Base-by-base conservation (phyloP, 2,797 vertebrate genomes). In the Falco peregrinus region DNA sequence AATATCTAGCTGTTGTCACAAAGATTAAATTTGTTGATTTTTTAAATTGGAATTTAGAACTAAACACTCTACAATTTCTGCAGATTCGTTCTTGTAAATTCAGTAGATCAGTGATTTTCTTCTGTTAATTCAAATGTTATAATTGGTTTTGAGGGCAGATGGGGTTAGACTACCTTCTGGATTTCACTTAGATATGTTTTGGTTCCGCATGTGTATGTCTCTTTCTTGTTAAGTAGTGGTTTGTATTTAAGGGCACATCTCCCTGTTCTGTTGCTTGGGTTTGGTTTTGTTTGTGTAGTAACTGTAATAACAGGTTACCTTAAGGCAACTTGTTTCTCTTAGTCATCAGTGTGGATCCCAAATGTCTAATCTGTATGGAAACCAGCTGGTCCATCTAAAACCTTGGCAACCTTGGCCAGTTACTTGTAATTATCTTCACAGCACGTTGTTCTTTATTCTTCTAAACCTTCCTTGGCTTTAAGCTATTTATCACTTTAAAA, bases 321-420 rank as follows among this genome's bases (percentile, higher is more conserved):
- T 56, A 26, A 4, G 53, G 82, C 60, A 84, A 20, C 20, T 56
- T 43, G 10, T 76, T 87, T 74, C 45, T 80, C 88, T 47, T 22
- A 17, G 47, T 37, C 56, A 31, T 50, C 28, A 14, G 0, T 0
- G 0, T 35, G 61, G 22, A 45, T 90, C 79, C 37, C 53, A 50
- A 61, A 26, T 78, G 48, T 63, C 65, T 54, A 64, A 45, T 50
- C 57, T 88, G 85, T 16, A 12, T 68, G 63, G 47, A 79, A 70
- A 48, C 54, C 54, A 61, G 37, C 59, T 81, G 53, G 5, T 71
- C 53, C 7, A 6, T 78, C 61, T 68, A 8, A 71, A 81, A 65
- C 37, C 53, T 39, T 57, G 43, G 26, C 63, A 81, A 65, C 37
- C 53, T 39, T 57, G 43, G 26, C 63, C 60, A 59, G 13, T 65